Evolutionary conservation across 2,113 vertebrate genomes (phyloP).

Genomic region (Calidris pygmaea): DNA sequence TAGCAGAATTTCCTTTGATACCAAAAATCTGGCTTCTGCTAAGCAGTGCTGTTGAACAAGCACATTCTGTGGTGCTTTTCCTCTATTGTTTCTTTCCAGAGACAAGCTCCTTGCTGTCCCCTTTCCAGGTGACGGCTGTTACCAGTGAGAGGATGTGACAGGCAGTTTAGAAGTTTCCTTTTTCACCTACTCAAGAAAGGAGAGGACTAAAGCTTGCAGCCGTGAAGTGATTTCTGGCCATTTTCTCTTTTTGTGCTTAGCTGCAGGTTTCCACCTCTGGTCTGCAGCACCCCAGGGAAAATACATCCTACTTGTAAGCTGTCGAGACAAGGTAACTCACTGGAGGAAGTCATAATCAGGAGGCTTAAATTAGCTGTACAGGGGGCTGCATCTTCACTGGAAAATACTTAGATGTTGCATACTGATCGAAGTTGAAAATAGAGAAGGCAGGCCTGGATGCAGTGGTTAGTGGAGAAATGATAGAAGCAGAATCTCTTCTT

Average conservation of each 20-base stretch:
- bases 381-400: background rate
- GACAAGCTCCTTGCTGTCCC: background rate
- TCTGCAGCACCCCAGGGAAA: constrained; percentile 37
- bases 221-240: constrained; percentile 5
- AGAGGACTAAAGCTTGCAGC: background rate
- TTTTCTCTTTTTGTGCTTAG: constrained; percentile 14
- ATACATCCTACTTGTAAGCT: constrained; percentile 16
- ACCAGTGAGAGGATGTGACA: background rate
- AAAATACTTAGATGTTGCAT: background rate
- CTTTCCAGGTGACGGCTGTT: background rate
- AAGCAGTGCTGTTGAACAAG: constrained; percentile 18
- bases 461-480: background rate
- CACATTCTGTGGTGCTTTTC: background rate
- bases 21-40: background rate
- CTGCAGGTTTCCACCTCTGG: constrained; percentile 43
- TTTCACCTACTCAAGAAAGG: background rate
- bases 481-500: background rate
- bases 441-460: background rate
- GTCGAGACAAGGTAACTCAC: constrained; percentile 39
- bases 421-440: background rate
- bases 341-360: constrained; percentile 18
- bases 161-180: constrained; percentile 24
- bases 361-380: constrained; percentile 18
- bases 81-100: constrained; percentile 36
- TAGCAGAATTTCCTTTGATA: constrained; percentile 26